phyloP scores from a whole-genome alignment of 2,888 invertebrate genomes.

The Agrotis clavis region DNA sequence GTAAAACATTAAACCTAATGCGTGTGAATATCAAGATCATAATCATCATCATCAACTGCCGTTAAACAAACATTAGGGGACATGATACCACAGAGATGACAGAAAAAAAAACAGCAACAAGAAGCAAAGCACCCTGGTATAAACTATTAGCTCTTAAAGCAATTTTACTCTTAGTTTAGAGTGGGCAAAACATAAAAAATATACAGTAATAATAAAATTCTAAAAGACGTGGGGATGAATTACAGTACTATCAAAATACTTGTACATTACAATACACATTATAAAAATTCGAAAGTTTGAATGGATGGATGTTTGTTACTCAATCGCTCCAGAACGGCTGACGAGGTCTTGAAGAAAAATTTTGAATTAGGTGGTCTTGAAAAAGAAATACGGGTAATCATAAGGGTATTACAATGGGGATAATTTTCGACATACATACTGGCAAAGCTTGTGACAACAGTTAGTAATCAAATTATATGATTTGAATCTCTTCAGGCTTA shows the following conservation, averaged over 20 bases:
- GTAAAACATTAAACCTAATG: conserved; percentile 24
- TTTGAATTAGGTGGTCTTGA: too few relatives aligned
- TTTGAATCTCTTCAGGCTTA: too few relatives aligned
- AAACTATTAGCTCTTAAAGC: neutral
- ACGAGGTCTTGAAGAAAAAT: too few relatives aligned
- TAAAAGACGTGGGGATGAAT: neutral
- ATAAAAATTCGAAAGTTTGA: too few relatives aligned
- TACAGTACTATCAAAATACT: too few relatives aligned
- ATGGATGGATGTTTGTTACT: too few relatives aligned
- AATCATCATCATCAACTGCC: conserved; percentile 33
- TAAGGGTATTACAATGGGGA: too few relatives aligned
- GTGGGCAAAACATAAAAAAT: neutral
- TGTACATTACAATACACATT: neutral
- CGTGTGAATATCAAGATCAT: conserved; percentile 29
- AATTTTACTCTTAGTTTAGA: neutral
- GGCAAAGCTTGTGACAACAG: too few relatives aligned
- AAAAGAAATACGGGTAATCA: too few relatives aligned
- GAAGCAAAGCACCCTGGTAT: neutral
- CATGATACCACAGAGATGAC: conserved; percentile 2
- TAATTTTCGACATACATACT: too few relatives aligned
- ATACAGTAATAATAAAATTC: neutral
- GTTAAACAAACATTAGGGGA: conserved; percentile 21
- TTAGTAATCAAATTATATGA: too few relatives aligned
- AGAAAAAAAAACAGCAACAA: neutral
- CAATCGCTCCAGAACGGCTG: too few relatives aligned